Percentiles rank a stretch among this genome's conserved stretches.
Conservation (phyloP, 2,113 vertebrate species). For the Nyctibius bracteatus region DNA sequence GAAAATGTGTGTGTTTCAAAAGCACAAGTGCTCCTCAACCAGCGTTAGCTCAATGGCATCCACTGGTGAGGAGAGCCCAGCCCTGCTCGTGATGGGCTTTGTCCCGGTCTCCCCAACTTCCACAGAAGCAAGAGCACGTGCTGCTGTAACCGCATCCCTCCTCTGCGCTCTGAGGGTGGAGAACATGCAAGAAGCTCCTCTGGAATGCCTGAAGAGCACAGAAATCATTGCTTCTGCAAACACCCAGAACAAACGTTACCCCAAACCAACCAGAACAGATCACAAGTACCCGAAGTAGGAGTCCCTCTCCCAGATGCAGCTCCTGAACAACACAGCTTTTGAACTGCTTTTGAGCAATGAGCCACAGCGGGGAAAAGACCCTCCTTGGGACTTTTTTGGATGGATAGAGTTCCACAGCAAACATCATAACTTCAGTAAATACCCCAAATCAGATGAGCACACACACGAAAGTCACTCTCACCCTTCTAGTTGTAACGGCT, state of each 20-base stretch:
- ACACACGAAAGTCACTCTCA: not conserved
- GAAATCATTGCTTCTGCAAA: not conserved
- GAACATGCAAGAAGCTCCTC: not conserved
- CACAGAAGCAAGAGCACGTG: rapidly evolving
- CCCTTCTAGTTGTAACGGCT: not conserved
- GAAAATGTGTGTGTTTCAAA: not conserved
- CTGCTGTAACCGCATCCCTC: not conserved
- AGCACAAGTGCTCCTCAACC: not conserved
- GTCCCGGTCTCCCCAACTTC: not conserved
- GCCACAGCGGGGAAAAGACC: not conserved
- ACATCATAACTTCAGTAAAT: rapidly evolving
- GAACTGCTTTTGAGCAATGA: not conserved
- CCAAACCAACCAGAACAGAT: not conserved
- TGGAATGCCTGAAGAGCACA: not conserved
- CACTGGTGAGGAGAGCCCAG: rapidly evolving
- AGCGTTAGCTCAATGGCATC: not conserved
- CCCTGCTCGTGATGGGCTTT: rapidly evolving
- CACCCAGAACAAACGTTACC: rapidly evolving
- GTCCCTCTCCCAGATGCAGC: not conserved
- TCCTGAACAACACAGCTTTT: not conserved
- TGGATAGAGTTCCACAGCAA: not conserved
- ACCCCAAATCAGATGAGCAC: not conserved
- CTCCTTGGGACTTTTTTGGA: too few relatives aligned
- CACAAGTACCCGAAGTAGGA: rapidly evolving
- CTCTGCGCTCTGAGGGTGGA: not conserved